Base-by-base conservation (phyloP, 2,113 vertebrate genomes). In the Mystacornis crossleyi region DNA sequence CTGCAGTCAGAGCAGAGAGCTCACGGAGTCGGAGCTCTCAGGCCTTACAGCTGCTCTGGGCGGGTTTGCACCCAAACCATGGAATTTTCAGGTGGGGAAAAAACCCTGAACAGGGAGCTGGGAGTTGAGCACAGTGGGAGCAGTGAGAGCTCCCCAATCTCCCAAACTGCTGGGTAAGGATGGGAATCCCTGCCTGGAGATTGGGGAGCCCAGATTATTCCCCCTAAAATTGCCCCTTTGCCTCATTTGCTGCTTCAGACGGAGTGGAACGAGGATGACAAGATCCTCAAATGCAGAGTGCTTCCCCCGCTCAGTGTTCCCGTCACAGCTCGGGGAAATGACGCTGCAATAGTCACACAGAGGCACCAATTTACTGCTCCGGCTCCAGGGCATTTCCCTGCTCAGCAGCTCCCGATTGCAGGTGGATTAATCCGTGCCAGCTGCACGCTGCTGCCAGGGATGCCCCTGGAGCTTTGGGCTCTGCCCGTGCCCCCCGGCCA, bases 21-120 rank as follows among this genome's bases (percentile, higher is more conserved):
- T 82, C 24, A 1, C 42, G 33, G 71, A 73, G 29, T 6, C 86
- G 6, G 79, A 83, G 82, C 88, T 47, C 47, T 47, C 47, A 8
- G 34, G 18, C 69, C 34, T 48, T 10, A 2, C 28, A 61, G 81
- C 54, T 61, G 71, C 3, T 38, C 3, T 9, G 31, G 77, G 77
- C 55, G 53, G 34, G 5, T 66, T 55, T 88, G 66, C 66, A 34
- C 42, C 4, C 13, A n/a, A 40, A 0, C 29, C 38, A 10, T 7
- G 70, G 78, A 2, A 31, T 61, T 51, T 21, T 60, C 8, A n/a
- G 61, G 28, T 9, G 10, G 45, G 67, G 25, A 60, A 74, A 31
- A 10, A 25, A 4, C 29, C 29, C 38, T 9, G 3, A 74, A 40
- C 0, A 10, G 1, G 4, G 71, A 45, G 29, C 33, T 34, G 72